Evolutionary conservation across 2,797 vertebrate genomes (phyloP), one percentile per base, ranked within the genome.

Genomic region (Sciurus carolinensis): DNA sequence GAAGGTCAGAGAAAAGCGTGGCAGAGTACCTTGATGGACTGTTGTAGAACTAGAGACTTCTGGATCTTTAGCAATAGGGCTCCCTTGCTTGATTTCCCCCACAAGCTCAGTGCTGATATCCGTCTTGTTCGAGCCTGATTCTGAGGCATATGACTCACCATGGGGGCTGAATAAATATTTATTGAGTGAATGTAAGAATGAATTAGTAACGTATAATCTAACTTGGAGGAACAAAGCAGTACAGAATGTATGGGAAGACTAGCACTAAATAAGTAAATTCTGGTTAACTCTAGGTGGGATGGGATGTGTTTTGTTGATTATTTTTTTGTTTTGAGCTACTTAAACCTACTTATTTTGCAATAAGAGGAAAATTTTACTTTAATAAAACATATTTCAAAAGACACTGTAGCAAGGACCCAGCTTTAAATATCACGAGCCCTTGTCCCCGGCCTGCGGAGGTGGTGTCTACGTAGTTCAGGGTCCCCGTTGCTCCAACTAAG

Each of bases 141-240:
- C 62, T 22, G 39, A 39, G 44, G 33, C 52, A 71, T 91, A 69
- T 97, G 94, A 92, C 57, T 85, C 73, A 73, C 57, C 87, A 87
- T n/a, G 79, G 89, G 81, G 39, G 20, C 11, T 86, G 79, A 82
- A 44, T 85, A 44, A 95, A 79, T 95, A 97, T 76, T 91, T 95
- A 64, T 36, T 86, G 44, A 59, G 28, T 85, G 69, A 95, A 81
- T 33, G 20, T 6, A 92, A 90, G 71, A 88, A 93, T 36, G 44
- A 90, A 66, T 83, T 91, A 90, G 75, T 89, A 72, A 94, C 92
- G 62, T 59, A 92, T 44, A 71, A 59, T 91, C 69, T 91, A 62
- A 36, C 86, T 88, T 95, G 18, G 54, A 94, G 33, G 52, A 39
- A 80, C 42, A 88, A 86, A 52, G 39, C 57, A 87, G 69, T 44